A percentile compares a stretch with the other conserved stretches of the same genome.
Conservation (phyloP, 2,797 vertebrate species). For the Galaxias olidus region DNA sequence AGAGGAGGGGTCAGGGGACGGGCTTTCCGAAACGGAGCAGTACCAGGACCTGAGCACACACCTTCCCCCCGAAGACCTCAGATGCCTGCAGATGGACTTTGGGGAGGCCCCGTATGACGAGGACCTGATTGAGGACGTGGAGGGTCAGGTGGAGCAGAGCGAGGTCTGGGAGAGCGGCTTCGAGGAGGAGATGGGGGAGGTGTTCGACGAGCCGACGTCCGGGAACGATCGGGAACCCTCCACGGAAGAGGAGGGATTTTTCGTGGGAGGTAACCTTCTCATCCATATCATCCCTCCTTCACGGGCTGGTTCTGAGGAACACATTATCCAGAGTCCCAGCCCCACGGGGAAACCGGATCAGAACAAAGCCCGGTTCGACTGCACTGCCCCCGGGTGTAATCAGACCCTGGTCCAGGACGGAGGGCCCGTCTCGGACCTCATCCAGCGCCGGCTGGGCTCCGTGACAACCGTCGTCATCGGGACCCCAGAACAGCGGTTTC, state of each 20-base stretch:
- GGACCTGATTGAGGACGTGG: conserved; percentile 15
- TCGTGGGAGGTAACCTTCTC: conserved; percentile 32
- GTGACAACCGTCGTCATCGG: conserved; percentile 58
- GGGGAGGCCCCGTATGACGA: conserved; percentile 22
- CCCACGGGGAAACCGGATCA: conserved; percentile 14
- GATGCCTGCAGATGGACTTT: conserved; percentile 26
- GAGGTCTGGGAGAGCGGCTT: conserved; percentile 65
- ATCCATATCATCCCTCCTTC: conserved; percentile 60
- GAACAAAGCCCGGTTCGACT: conserved; percentile 2
- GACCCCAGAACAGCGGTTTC: conserved; percentile 56
- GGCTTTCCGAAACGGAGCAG: conserved; percentile 42
- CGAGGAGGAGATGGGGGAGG: conserved; percentile 61
- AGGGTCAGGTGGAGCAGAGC: conserved; percentile 45
- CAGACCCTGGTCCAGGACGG: too few relatives aligned
- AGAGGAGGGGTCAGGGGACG: conserved; percentile 48
- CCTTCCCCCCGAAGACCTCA: conserved; percentile 24
- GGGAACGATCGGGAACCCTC: too few relatives aligned
- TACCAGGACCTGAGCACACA: conserved; percentile 10
- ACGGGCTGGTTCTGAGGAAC: conserved; percentile 54
- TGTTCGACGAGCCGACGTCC: not conserved
- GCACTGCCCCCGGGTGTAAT: too few relatives aligned
- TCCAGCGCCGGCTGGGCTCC: conserved; percentile 51
- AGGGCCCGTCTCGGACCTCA: too few relatives aligned
- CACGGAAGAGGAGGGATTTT: conserved; percentile 13
- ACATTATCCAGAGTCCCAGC: conserved; percentile 37